Evolutionary conservation across 2,113 vertebrate species (phyloP).

Genomic region (Elanus axillaris): DNA sequence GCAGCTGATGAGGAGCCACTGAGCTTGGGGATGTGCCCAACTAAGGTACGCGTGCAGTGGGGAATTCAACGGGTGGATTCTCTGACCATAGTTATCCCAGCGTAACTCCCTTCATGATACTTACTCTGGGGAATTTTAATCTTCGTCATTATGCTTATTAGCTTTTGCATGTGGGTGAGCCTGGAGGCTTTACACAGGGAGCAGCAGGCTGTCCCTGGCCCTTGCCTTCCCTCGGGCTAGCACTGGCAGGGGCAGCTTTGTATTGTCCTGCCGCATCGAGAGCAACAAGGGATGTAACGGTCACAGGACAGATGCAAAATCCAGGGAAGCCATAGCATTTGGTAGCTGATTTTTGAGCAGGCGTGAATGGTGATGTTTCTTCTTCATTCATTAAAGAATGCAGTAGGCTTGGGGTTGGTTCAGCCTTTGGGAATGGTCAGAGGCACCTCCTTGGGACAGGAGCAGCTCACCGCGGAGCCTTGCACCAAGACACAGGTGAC

Average conservation of each 20-base stretch:
- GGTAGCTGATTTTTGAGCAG: not conserved
- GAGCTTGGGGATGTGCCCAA: constrained; percentile 35
- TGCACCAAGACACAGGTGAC: not conserved
- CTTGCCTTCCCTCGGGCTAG: not conserved
- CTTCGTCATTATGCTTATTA: constrained; percentile 15
- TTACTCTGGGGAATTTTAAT: constrained; percentile 18
- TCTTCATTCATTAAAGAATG: not conserved
- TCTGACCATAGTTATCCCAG: not conserved
- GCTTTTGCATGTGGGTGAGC: not conserved
- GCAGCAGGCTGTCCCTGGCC: not conserved
- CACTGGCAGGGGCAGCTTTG: not conserved
- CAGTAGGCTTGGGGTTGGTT: not conserved
- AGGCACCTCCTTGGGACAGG: not conserved
- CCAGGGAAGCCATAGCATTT: not conserved
- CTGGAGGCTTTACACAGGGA: not conserved
- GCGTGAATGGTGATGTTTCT: not conserved
- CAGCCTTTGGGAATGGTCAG: not conserved
- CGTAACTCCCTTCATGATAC: not conserved
- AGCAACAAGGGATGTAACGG: not conserved
- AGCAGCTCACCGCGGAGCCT: not conserved
- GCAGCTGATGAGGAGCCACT: constrained; percentile 7
- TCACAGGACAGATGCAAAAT: not conserved
- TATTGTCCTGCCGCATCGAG: not conserved
- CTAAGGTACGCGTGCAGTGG: not conserved
- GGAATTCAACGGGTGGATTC: not conserved